These are phyloP conservation scores for Plutomurus gul DNA, from an alignment of 1,140 invertebrate genomes.

Conservation along the genomic window DNA sequence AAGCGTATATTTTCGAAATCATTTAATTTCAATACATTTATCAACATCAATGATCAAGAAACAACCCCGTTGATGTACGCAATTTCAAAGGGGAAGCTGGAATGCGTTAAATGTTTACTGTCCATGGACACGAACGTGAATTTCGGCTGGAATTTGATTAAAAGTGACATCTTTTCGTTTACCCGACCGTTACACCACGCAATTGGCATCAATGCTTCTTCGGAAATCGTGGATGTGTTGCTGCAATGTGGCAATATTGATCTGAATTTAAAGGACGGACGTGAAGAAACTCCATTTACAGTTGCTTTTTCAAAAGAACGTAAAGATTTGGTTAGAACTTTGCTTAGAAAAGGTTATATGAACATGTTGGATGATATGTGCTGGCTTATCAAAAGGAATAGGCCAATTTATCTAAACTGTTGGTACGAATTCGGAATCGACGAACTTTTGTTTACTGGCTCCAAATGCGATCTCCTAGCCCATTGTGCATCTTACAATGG, in stretches of 20 bases:
- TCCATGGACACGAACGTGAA: background rate
- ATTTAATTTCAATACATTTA: background rate
- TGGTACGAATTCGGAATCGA: background rate
- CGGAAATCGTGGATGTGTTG: background rate
- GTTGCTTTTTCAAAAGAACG: background rate
- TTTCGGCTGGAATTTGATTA: background rate
- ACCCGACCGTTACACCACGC: background rate
- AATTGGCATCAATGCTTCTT: background rate
- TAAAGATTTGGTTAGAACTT: background rate
- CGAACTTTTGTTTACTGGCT: background rate
- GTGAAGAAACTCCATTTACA: background rate
- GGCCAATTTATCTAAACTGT: background rate
- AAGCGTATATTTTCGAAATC: background rate
- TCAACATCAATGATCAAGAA: background rate
- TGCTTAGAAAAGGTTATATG: background rate
- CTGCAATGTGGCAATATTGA: background rate
- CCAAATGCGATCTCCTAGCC: too few species aligned
- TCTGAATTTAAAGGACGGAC: background rate
- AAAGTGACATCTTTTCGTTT: background rate
- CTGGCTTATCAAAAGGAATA: background rate
- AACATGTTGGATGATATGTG: background rate
- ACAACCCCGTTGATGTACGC: background rate
- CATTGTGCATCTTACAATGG: background rate
- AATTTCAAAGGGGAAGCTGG: background rate
- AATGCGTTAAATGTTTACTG: background rate